Base-by-base conservation (phyloP, 2,797 vertebrate genomes). In the Capromys pilorides region DNA sequence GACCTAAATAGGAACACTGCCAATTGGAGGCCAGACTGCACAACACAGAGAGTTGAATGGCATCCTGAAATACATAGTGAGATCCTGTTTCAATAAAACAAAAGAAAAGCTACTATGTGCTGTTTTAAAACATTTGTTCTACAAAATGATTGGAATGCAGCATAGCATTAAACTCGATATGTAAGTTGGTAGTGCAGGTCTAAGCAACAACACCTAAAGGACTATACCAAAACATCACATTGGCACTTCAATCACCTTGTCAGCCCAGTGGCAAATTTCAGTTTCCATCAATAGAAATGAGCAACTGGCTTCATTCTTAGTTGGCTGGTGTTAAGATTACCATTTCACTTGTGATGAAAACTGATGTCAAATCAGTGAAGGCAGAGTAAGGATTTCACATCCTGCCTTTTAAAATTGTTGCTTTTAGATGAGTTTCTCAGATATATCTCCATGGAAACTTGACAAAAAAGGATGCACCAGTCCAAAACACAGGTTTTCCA, bases 361-460 rank as follows among this genome's bases (percentile, higher is more conserved):
- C 83, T 91, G 62, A 89, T 93, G 82, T 95, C 87, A 97, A 83
- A 94, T 88, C 78, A 86, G 41, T 54, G 36, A 75, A 93, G 80
- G 96, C 79, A 94, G 71, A 0, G 2, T 45, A 92, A 97, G 91
- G 57, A 83, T 95, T 97, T 97, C 95, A 97, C 89, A 97, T 96
- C 97, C 96, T 92, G 73, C 19, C 89, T 96, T 97, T 85, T 78
- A 96, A 59, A 96, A 97, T 92, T 90, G 83, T 95, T 97, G 88
- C 62, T 93, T 90, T 96, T 97, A 93, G 84, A 95, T 97, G 97
- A 95, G 95, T 97, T 94, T 94, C 80, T 93, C 78, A 94, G 86
- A 92, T 88, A 88, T 92, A 95, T 98, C 97, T 97, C 97, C 97
- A 98, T 98, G 96, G 97, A 97, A 98, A 98, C 97, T 36, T 71